Base-by-base conservation (phyloP, 2,113 vertebrate genomes). In the Antennarius striatus region DNA sequence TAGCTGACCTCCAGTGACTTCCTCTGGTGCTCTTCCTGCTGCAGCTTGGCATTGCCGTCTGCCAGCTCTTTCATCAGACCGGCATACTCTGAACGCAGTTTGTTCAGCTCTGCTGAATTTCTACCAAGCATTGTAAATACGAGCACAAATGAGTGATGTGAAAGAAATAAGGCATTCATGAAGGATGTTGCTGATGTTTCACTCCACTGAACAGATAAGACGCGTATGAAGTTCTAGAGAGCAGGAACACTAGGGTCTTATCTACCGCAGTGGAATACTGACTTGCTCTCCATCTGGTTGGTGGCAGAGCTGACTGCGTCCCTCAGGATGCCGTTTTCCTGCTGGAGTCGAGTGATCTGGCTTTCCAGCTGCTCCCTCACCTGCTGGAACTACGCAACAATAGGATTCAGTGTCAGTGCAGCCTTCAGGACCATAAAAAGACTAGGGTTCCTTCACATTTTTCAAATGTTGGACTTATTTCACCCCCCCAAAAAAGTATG, bases 271-370 rank as follows among this genome's bases (percentile, higher is more conserved):
- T 46, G 54, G 3, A 45, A 32, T 39, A 95, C 96, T 87, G 90
- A 98, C 98, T 99, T 99, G 95, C 89, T 98, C 90, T 99, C 98
- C 92, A 99, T 95, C 83, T 97, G 96, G 82, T 94, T 97, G 85
- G 96, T 93, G 69, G 97, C 95, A n/a, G 95, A 95, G 90, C 97
- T 98, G 90, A 99, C 98, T 60, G 98, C 98, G 80, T 99, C 98
- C 88, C 97, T 94, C 83, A 99, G 89, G 84, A 99, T 99, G 61
- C 94, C 90, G 6, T 99, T 99, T 87, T 99, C 98, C 89, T 99
- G 96, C 89, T 98, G 96, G 87, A 99, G 93, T 49, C 95, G 94
- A 71, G 86, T 92, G 78, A 96, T 96, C 92, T 99, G 96, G 76
- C 93, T 92, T 66, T 99, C 97, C 93, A 98, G 89, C 91, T 98